Conservation (phyloP, 30 jellyfish, hydroid and myxozoan species). For the Mastigias papua region DNA sequence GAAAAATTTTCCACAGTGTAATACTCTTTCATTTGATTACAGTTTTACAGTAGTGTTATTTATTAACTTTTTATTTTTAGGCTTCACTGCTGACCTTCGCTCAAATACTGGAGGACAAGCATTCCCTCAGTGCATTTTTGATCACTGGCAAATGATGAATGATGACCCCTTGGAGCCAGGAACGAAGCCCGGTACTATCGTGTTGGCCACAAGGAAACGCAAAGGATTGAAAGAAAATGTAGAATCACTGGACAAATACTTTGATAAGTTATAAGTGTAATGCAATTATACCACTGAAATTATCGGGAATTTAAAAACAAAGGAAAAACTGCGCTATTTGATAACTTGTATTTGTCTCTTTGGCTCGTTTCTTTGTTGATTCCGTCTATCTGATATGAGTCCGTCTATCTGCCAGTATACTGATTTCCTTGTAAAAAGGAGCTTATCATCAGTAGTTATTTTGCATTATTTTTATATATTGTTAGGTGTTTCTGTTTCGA, state of each 20-base stretch:
- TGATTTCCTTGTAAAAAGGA: no score
- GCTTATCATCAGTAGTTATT: no score
- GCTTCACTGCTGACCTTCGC: conserved; percentile 99
- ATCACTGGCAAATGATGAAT: conserved; percentile 96
- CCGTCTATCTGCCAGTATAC: no score
- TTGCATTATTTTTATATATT: no score
- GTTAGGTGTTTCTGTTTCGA: no score
- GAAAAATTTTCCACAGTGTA: no score
- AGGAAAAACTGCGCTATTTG: neutral
- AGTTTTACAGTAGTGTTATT: no score
- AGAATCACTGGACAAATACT: conserved; percentile 95
- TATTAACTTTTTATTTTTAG: no score
- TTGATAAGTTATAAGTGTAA: conserved; percentile 84
- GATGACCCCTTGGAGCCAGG: conserved; percentile 83
- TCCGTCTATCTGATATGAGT: no score
- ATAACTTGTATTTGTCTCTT: no score
- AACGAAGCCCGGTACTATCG: conserved; percentile 84
- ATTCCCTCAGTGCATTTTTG: conserved; percentile 99
- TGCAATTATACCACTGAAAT: neutral
- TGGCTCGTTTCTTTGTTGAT: no score
- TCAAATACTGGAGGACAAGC: conserved; percentile 98
- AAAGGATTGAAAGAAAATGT: conserved; percentile 93
- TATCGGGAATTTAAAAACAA: conserved; percentile 5
- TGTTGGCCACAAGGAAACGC: conserved; percentile 88
- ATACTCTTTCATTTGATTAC: no score